phyloP scores from a whole-genome alignment of 2,113 vertebrate genomes.

The Pollachius pollachius region DNA sequence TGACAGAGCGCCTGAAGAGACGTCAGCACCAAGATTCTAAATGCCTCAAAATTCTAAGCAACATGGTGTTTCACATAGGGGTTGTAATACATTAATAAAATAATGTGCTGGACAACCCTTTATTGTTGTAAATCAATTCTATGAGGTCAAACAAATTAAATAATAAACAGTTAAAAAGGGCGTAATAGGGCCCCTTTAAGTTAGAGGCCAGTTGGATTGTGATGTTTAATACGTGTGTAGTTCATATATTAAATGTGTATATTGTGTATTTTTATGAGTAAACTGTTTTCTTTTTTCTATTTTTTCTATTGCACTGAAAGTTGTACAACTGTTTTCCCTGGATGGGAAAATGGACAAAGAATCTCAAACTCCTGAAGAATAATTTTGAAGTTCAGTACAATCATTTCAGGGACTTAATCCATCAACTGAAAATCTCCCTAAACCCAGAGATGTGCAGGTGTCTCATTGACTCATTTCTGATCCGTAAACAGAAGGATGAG shows the following conservation, averaged over 20 bases:
- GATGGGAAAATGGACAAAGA: slow-evolving; percentile 46
- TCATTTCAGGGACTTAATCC: slow-evolving; percentile 24
- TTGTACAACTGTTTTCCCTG: slow-evolving; percentile 68
- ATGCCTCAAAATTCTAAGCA: too few relatives aligned
- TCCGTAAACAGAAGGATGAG: slow-evolving; percentile 51
- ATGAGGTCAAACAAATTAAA: too few relatives aligned
- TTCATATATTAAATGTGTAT: not conserved
- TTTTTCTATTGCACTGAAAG: slow-evolving; percentile 30
- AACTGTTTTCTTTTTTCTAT: not conserved
- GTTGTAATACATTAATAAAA: too few relatives aligned
- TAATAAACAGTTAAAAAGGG: too few relatives aligned
- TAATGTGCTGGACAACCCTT: too few relatives aligned
- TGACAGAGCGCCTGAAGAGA: too few relatives aligned
- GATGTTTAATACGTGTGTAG: not conserved
- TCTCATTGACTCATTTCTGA: slow-evolving; percentile 63
- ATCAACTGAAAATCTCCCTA: slow-evolving; percentile 49
- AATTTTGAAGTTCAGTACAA: not conserved
- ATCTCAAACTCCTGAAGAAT: slow-evolving; percentile 15
- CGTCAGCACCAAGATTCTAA: too few relatives aligned
- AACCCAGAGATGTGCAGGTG: slow-evolving; percentile 49
- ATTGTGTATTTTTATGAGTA: not conserved
- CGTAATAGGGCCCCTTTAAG: too few relatives aligned
- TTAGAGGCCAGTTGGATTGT: not conserved
- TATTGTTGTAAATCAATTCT: too few relatives aligned
- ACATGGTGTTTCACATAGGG: too few relatives aligned